phyloP scores from a whole-genome alignment of 2,888 invertebrate species.

The Clivina fossor region DNA sequence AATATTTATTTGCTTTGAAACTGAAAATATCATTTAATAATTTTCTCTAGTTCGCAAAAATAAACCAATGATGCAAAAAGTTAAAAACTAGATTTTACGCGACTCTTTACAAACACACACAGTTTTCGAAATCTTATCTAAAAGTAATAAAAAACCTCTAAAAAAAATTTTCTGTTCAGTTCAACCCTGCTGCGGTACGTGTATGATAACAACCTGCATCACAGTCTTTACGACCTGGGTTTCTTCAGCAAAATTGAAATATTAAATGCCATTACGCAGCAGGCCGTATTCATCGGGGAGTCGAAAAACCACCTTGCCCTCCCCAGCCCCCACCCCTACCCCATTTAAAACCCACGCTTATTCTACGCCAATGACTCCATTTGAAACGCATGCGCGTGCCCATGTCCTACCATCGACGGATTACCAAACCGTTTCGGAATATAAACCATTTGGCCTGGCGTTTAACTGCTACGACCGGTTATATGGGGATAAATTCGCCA shows the following conservation, averaged over 20 bases:
- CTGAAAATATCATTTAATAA: too few species aligned
- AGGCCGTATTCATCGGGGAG: not conserved
- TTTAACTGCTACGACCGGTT: conserved; percentile 19
- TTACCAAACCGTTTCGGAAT: conserved; percentile 16
- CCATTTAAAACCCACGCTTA: not conserved
- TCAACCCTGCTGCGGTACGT: not conserved
- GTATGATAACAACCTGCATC: not conserved
- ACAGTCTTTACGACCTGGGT: too few species aligned
- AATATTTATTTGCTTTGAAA: too few species aligned
- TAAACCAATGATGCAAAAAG: too few species aligned
- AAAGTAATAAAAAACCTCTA: too few species aligned
- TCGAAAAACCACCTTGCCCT: not conserved
- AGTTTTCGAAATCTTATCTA: too few species aligned
- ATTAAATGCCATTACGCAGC: conserved; percentile 21
- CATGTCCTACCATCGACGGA: conserved; percentile 2
- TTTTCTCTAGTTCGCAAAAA: too few species aligned
- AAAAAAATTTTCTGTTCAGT: not conserved
- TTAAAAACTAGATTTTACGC: too few species aligned
- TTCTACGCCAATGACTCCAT: not conserved
- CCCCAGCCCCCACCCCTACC: too few species aligned
- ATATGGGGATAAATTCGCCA: conserved; percentile 25
- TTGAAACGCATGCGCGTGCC: conserved; percentile 3
- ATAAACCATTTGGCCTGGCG: conserved; percentile 21
- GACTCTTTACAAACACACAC: too few species aligned
- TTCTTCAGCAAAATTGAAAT: conserved; percentile 21